Evolutionary conservation across 2,797 vertebrate genomes (phyloP).

Genomic region (Pangasius sanitwongsei): DNA sequence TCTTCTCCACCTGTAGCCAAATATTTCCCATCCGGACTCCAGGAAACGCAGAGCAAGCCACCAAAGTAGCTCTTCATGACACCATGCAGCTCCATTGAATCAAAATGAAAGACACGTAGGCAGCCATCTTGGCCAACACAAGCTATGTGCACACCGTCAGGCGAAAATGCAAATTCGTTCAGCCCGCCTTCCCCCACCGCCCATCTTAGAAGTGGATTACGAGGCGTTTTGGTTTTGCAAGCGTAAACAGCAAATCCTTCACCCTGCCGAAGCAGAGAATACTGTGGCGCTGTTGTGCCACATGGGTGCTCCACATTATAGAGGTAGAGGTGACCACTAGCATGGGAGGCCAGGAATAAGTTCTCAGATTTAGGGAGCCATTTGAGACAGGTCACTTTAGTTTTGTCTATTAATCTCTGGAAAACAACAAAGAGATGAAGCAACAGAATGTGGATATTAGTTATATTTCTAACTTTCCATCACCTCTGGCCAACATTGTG

Average conservation of each 20-base stretch:
- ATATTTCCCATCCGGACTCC: constrained; percentile 91
- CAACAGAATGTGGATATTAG: neutral
- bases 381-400: constrained; percentile 88
- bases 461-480: neutral
- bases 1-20: constrained; percentile 90
- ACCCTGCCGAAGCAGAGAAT: constrained; percentile 84
- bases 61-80: constrained; percentile 95
- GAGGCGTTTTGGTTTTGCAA: constrained; percentile 86
- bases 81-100: constrained; percentile 89
- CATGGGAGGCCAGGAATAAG: constrained; percentile 88
- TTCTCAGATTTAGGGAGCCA: constrained; percentile 89
- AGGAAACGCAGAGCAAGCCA: constrained; percentile 88
- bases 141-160: constrained; percentile 86
- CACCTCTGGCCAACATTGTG: neutral
- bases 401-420: constrained; percentile 90
- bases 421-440: constrained; percentile 14
- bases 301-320: constrained; percentile 88
- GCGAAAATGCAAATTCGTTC: constrained; percentile 91
- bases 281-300: constrained; percentile 79
- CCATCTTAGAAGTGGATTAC: constrained; percentile 91
- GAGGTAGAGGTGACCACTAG: constrained; percentile 91
- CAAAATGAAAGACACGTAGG: constrained; percentile 88
- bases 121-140: constrained; percentile 92
- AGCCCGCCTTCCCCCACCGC: constrained; percentile 86
- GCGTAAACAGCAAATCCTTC: constrained; percentile 89